A percentile compares a stretch with the other conserved stretches of the same genome.
Evolutionary conservation across 2,888 invertebrate genomes (phyloP).

Genomic region (Neuroscelio doddi): DNA sequence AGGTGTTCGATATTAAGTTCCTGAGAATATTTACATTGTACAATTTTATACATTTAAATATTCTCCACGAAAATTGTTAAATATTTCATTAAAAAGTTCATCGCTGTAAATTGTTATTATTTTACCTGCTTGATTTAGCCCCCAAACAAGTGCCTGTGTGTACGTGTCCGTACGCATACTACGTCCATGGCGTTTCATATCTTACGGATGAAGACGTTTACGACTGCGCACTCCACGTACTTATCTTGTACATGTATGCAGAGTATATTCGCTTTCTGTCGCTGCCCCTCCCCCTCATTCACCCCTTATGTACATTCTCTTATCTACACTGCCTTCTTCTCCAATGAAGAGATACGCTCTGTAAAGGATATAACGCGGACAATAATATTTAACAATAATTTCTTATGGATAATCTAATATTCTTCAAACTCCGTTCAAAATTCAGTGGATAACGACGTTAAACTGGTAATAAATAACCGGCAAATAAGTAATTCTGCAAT

Average conservation of each 20-base stretch:
- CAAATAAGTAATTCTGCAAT: too few species aligned
- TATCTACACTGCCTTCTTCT: constrained; percentile 35
- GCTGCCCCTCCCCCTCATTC: constrained; percentile 40
- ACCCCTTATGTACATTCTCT: constrained; percentile 27
- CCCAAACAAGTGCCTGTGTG: constrained; percentile 54
- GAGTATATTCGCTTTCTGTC: constrained; percentile 49
- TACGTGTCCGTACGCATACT: constrained; percentile 49
- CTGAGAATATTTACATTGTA: constrained; percentile 2
- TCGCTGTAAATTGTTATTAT: too few species aligned
- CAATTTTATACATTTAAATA: too few species aligned
- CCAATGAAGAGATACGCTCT: constrained; percentile 39
- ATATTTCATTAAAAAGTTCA: too few species aligned
- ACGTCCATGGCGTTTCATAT: constrained; percentile 69
- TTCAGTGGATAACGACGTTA: too few species aligned
- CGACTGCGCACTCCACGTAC: constrained; percentile 64
- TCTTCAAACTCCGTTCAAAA: too few species aligned
- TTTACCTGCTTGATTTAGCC: constrained; percentile 26
- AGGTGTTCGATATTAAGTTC: constrained; percentile 10
- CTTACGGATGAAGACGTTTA: constrained; percentile 71
- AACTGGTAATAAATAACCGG: neutral
- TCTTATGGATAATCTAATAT: constrained; percentile 20
- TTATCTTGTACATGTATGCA: constrained; percentile 49
- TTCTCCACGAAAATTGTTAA: too few species aligned
- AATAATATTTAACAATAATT: constrained; percentile 31
- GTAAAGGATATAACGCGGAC: constrained; percentile 43